Evolutionary conservation across 2,113 vertebrate species (phyloP).

Genomic region (Microcebus murinus): DNA sequence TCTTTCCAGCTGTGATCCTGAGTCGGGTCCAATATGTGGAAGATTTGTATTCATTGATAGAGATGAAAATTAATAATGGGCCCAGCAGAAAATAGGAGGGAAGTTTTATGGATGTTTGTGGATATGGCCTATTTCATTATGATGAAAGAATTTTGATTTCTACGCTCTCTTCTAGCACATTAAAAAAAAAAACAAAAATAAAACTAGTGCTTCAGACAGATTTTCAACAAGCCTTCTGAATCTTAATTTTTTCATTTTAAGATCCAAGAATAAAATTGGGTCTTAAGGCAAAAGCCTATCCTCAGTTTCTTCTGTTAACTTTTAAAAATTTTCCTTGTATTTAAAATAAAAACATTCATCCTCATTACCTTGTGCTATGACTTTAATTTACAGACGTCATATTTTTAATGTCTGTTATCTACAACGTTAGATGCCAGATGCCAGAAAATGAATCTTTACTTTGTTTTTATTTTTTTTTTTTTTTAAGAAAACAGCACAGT

Average conservation of each 20-base stretch:
- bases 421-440: neutral
- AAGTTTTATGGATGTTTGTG: neutral
- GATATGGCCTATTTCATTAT: neutral
- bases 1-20: constrained; percentile 27
- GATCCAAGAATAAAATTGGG: constrained; percentile 8
- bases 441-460: constrained; percentile 35
- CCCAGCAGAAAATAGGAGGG: neutral
- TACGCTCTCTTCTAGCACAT: neutral
- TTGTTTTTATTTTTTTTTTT: neutral
- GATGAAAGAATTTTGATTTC: neutral
- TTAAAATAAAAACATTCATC: constrained; percentile 1
- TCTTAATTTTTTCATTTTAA: constrained; percentile 27
- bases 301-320: constrained; percentile 48
- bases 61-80: neutral
- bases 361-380: neutral
- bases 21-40: neutral
- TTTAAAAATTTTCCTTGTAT: constrained; percentile 63
- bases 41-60: neutral
- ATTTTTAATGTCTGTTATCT: constrained; percentile 30
- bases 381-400: constrained; percentile 6
- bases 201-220: neutral
- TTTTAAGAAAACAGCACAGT: neutral
- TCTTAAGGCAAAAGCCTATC: neutral
- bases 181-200: neutral
- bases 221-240: constrained; percentile 16